phyloP scores from a whole-genome alignment of 2,888 invertebrate species.

The Penaeus monodon region DNA sequence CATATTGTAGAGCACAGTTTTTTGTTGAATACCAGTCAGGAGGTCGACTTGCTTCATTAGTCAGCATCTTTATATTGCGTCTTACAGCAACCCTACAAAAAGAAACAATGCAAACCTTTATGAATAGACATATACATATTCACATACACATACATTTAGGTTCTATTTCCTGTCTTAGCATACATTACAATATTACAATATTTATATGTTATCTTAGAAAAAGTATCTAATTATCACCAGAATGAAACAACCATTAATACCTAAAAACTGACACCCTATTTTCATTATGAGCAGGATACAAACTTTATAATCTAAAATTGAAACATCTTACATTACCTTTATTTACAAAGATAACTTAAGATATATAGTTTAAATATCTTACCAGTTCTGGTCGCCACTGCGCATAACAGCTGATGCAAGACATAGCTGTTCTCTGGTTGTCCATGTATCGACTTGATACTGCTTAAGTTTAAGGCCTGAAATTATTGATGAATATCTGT shows the following conservation, averaged over 20 bases:
- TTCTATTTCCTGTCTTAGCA: neutral
- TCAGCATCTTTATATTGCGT: conserved; percentile 72
- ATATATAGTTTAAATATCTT: conserved; percentile 44
- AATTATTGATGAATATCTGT: neutral
- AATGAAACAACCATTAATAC: too few species aligned
- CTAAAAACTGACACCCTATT: too few species aligned
- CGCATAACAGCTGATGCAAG: conserved; percentile 86
- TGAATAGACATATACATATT: neutral
- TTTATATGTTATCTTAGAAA: neutral
- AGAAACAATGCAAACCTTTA: neutral
- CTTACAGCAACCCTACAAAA: conserved; percentile 83
- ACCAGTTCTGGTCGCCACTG: conserved; percentile 89
- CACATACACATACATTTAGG: neutral
- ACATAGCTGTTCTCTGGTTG: conserved; percentile 84
- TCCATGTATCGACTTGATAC: conserved; percentile 86
- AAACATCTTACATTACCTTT: too few species aligned
- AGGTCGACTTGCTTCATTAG: conserved; percentile 82
- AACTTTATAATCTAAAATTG: too few species aligned
- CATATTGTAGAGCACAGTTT: conserved; percentile 91
- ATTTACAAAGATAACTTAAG: too few species aligned
- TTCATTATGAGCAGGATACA: too few species aligned
- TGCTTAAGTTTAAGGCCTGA: conserved; percentile 75
- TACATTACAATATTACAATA: neutral
- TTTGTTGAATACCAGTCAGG: conserved; percentile 91
- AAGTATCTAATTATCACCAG: neutral